Evolutionary conservation across 1,140 invertebrate species (phyloP).

Genomic region (Microplitis demolitor): DNA sequence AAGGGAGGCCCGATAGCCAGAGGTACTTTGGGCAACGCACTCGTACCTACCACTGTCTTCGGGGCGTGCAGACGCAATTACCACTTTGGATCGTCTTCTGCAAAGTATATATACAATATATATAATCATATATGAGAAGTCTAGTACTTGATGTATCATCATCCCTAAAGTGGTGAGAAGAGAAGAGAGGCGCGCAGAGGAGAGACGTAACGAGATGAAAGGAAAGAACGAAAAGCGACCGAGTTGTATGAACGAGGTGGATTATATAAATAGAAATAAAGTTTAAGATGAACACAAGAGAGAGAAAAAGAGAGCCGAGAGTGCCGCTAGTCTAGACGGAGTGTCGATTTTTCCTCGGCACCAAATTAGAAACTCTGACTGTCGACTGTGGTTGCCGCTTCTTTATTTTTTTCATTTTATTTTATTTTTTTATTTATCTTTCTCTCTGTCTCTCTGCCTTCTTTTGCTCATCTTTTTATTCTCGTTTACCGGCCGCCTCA

Average conservation of each 20-base stretch:
- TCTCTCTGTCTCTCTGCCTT: slow-evolving; percentile 15
- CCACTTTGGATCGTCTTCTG: slow-evolving; percentile 78
- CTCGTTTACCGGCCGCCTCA: not conserved
- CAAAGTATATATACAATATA: slow-evolving; percentile 28
- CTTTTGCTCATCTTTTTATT: not conserved
- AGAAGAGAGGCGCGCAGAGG: slow-evolving; percentile 13
- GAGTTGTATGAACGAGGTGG: slow-evolving; percentile 54
- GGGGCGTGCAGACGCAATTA: slow-evolving; percentile 71
- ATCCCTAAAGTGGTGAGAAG: too few species aligned
- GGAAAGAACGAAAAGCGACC: slow-evolving; percentile 48
- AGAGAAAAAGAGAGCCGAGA: slow-evolving; percentile 27
- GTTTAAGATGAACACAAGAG: slow-evolving; percentile 30
- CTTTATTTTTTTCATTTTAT: not conserved
- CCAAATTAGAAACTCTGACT: slow-evolving; percentile 57
- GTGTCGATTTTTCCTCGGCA: slow-evolving; percentile 60
- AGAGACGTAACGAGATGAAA: slow-evolving; percentile 60
- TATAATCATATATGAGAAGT: not conserved
- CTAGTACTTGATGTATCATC: not conserved
- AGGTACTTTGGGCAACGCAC: slow-evolving; percentile 70
- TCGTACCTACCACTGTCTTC: slow-evolving; percentile 77
- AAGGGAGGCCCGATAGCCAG: slow-evolving; percentile 63
- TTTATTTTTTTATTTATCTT: slow-evolving; percentile 17
- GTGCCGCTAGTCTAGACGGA: slow-evolving; percentile 58
- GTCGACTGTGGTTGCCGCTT: slow-evolving; percentile 11
- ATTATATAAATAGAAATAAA: slow-evolving; percentile 58